Evolutionary conservation across 30 jellyfish, hydroid and myxozoan species (phyloP).

Genomic region (Aurelia coerulea): DNA sequence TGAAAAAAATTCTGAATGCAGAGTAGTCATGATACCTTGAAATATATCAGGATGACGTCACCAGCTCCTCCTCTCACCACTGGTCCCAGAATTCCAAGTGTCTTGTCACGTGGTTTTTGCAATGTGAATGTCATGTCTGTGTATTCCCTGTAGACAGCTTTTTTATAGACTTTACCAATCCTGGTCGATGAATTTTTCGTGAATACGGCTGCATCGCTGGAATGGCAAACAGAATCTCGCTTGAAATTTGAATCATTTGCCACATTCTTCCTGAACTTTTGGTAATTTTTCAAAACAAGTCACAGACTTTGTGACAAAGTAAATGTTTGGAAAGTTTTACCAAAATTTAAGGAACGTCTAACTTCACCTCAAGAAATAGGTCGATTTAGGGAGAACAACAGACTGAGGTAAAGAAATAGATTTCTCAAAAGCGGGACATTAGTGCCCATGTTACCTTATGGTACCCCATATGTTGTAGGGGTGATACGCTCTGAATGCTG

Average conservation of each 20-base stretch:
- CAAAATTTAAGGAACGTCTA: too few species aligned
- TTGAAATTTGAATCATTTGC: background rate
- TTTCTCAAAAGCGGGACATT: too few species aligned
- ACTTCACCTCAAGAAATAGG: too few species aligned
- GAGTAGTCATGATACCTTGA: slow-evolving; percentile 20
- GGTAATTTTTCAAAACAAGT: background rate
- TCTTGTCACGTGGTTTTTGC: slow-evolving; percentile 38
- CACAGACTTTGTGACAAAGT: too few species aligned
- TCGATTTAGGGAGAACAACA: too few species aligned
- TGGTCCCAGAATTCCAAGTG: slow-evolving; percentile 63
- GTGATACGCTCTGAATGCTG: too few species aligned
- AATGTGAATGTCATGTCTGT: slow-evolving; percentile 48
- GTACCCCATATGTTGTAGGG: too few species aligned
- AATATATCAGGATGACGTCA: slow-evolving; percentile 18
- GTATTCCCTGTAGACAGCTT: slow-evolving; percentile 54
- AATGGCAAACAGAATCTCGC: background rate
- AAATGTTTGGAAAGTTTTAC: too few species aligned
- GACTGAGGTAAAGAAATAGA: too few species aligned
- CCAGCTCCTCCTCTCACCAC: slow-evolving; percentile 59
- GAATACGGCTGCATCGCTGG: slow-evolving; percentile 56
- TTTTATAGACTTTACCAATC: slow-evolving; percentile 66
- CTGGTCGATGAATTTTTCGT: slow-evolving; percentile 37
- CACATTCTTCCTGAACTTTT: background rate
- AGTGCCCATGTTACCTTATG: too few species aligned
- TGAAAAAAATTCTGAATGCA: too few species aligned